phyloP scores from a whole-genome alignment of 2,888 invertebrate species.

The Sturmia bella region DNA sequence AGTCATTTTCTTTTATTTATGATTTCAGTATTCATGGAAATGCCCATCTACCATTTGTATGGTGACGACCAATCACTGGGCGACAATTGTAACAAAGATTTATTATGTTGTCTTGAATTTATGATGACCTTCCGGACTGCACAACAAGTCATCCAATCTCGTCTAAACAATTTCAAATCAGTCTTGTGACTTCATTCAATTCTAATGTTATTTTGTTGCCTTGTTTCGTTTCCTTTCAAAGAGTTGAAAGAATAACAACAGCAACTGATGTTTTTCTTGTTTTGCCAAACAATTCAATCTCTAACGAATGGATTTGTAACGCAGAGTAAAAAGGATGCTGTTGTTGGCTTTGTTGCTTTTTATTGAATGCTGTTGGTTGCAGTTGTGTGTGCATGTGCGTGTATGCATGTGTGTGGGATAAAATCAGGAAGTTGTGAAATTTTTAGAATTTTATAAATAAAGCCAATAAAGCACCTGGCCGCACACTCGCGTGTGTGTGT shows the following conservation, averaged over 20 bases:
- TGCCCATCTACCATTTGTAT: too few relatives aligned
- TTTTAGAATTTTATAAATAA: conserved; percentile 47
- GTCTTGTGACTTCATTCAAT: conserved; percentile 10
- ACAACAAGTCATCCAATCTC: conserved; percentile 39
- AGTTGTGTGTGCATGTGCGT: too few relatives aligned
- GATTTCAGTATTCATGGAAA: too few relatives aligned
- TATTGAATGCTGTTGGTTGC: conserved; percentile 10
- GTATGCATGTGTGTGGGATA: too few relatives aligned
- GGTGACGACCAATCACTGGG: conserved; percentile 6
- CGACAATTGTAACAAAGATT: conserved; percentile 48
- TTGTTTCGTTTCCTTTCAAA: conserved; percentile 37
- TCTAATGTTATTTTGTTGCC: background rate
- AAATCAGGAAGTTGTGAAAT: conserved; percentile 62
- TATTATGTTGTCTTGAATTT: conserved; percentile 62
- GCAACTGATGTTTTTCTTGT: conserved; percentile 14
- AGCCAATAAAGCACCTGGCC: conserved; percentile 56
- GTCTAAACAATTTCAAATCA: conserved; percentile 27
- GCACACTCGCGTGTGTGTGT: background rate
- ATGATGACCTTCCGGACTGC: conserved; percentile 66
- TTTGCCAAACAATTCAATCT: conserved; percentile 6
- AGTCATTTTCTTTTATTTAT: too few relatives aligned
- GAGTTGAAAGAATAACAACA: conserved; percentile 17
- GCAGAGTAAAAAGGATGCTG: conserved; percentile 56
- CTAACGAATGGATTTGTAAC: conserved; percentile 27
- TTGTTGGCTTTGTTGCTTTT: background rate